Percentiles rank a stretch among this genome's conserved stretches.
phyloP scores from a whole-genome alignment of 2,888 invertebrate genomes.

The Ectemnius lituratus region DNA sequence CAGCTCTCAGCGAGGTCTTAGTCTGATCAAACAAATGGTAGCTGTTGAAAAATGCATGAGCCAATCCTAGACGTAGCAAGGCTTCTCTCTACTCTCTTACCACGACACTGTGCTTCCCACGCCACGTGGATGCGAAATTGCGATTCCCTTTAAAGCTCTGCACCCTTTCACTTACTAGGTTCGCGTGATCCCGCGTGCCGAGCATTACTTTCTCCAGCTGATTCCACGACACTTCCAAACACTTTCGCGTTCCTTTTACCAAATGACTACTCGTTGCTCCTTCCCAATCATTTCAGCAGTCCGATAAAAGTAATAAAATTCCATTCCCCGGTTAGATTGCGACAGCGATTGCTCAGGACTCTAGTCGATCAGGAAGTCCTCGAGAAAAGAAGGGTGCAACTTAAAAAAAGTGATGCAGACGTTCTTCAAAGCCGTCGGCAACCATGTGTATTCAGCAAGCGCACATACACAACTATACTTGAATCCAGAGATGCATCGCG shows the following conservation, averaged over 20 bases:
- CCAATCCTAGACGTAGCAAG: slow-evolving; percentile 56
- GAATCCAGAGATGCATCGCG: slow-evolving; percentile 52
- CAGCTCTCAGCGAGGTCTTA: slow-evolving; percentile 44
- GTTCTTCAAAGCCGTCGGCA: slow-evolving; percentile 50
- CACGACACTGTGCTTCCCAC: neutral
- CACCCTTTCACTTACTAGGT: slow-evolving; percentile 6
- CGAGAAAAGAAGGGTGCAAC: neutral
- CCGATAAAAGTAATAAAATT: too few species aligned
- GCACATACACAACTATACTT: slow-evolving; percentile 24
- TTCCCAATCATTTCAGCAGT: too few species aligned
- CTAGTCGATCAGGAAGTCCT: slow-evolving; percentile 54
- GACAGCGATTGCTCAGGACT: neutral
- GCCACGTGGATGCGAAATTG: slow-evolving; percentile 7
- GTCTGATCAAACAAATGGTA: slow-evolving; percentile 64
- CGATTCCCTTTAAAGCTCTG: neutral
- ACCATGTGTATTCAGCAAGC: slow-evolving; percentile 14
- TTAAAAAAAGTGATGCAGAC: neutral
- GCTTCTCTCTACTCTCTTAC: slow-evolving; percentile 15
- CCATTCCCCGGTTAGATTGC: neutral
- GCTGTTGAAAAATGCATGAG: slow-evolving; percentile 65
- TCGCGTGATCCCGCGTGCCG: slow-evolving; percentile 12
- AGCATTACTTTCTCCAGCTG: slow-evolving; percentile 17
- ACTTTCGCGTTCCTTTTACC: too few species aligned
- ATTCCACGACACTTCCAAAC: neutral
- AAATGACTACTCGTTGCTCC: neutral